Percentiles rank a stretch among this genome's conserved stretches.
Conservation (phyloP, 2,797 vertebrate species). For the Gephyroberyx darwinii region DNA sequence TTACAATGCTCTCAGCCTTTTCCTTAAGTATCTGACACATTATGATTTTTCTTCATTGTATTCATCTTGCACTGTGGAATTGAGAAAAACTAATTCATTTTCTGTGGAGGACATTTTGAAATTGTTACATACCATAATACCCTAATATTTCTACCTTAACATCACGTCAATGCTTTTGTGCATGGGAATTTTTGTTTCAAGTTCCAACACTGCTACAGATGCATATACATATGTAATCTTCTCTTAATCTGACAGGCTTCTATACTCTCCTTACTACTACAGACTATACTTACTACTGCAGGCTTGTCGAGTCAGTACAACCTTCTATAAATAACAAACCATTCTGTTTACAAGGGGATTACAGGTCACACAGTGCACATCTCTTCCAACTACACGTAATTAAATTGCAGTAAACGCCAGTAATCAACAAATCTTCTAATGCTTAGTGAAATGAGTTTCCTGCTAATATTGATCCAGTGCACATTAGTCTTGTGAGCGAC, state of each 20-base stretch:
- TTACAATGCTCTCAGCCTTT: background rate
- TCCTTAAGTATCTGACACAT: background rate
- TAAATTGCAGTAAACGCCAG: slow-evolving; percentile 53
- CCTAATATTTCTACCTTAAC: no score
- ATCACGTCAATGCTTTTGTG: no score
- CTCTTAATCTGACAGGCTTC: no score
- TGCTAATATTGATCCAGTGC: slow-evolving; percentile 61
- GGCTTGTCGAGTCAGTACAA: no score
- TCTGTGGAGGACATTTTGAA: no score
- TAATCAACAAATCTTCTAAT: slow-evolving; percentile 59
- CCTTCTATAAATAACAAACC: no score
- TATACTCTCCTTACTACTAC: no score
- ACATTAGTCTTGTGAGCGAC: slow-evolving; percentile 58
- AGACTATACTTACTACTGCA: no score
- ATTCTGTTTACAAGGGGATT: slow-evolving; percentile 11
- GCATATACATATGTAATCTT: no score
- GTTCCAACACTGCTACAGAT: no score
- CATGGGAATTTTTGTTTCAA: no score
- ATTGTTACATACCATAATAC: background rate
- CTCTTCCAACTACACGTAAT: slow-evolving; percentile 28
- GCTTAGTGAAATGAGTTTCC: slow-evolving; percentile 55
- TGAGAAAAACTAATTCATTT: no score
- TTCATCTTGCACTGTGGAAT: slow-evolving; percentile 5
- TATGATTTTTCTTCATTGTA: background rate
- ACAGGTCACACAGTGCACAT: background rate